Base-by-base conservation (phyloP, 1,140 invertebrate species). In the Drosophila busckii region DNA sequence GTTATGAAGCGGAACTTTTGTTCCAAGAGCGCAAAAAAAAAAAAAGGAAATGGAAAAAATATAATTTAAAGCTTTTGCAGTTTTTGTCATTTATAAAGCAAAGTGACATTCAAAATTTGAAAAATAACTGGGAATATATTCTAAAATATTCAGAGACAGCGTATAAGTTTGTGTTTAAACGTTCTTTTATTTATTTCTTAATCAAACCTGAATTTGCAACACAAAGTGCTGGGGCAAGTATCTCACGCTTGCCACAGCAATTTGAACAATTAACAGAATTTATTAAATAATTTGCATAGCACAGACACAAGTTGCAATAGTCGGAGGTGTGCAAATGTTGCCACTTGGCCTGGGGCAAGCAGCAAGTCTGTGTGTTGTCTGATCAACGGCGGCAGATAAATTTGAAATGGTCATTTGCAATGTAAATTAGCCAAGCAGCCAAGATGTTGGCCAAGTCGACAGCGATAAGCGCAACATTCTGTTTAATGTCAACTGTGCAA, bases 201-300 rank as follows among this genome's bases (percentile, higher is more conserved):
- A n/a, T n/a, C n/a, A n/a, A n/a, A n/a, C n/a, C n/a, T n/a, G n/a
- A n/a, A n/a, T n/a, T n/a, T n/a, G n/a, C n/a, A n/a, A n/a, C 4
- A 13, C 3, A 13, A 10, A 10, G 26, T 12, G n/a, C 7, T 22
- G 10, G 13, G 9, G 6, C 20, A 7, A 31, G 22, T 37, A 35
- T 44, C 19, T 31, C 6, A 23, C 10, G 15, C 1, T 45, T 6
- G 35, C 13, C 19, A 23, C 25, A 46, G 53, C 32, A 52, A 42
- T 38, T 48, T 7, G 16, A 12, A 46, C 44, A 59, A 70, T 76
- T 70, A 58, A 54, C 46, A 42, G 32, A 23, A 52, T 67, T 49
- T 66, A 41, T 66, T 48, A 55, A 67, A 54, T 59, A 52, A 78
- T 71, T 78, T 78, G 53, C 71, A 78, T 71, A 37, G 20, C 29